These are phyloP conservation scores for Okapia johnstoni DNA, from an alignment of 2,113 vertebrate species.

Conservation along the genomic window DNA sequence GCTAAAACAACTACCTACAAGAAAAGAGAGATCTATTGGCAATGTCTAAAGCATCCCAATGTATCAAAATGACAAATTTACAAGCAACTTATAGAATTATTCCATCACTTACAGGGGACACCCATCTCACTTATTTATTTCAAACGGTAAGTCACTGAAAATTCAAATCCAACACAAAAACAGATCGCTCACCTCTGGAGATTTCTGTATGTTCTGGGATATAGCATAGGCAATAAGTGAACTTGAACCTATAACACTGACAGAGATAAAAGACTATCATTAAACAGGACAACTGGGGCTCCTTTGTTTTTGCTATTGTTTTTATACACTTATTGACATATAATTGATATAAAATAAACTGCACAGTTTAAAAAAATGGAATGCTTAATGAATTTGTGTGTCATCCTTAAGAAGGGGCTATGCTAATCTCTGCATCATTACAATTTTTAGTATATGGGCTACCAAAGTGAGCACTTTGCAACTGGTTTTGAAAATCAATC, in stretches of 20 bases:
- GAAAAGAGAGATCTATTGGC: neutral
- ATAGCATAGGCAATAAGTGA: constrained; percentile 80
- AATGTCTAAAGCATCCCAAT: neutral
- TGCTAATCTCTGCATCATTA: neutral
- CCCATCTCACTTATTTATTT: neutral
- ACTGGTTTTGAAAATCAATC: neutral
- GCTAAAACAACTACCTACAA: constrained; percentile 20
- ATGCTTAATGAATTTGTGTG: neutral
- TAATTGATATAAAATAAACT: constrained; percentile 4
- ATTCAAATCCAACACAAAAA: neutral
- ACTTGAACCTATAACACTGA: constrained; percentile 83
- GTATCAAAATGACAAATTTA: neutral
- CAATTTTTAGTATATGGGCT: neutral
- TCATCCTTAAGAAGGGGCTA: neutral
- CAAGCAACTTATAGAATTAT: neutral
- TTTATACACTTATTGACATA: neutral
- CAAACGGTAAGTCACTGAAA: constrained; percentile 14
- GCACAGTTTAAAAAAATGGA: neutral
- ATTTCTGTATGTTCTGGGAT: constrained; percentile 77
- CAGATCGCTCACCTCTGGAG: constrained; percentile 79
- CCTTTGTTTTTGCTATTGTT: neutral
- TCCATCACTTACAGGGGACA: neutral
- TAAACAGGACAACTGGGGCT: neutral
- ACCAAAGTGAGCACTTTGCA: neutral
- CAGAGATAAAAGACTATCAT: constrained; percentile 55